Conservation (phyloP, 2,888 invertebrate genomes). For the Hybos culiciformis region DNA sequence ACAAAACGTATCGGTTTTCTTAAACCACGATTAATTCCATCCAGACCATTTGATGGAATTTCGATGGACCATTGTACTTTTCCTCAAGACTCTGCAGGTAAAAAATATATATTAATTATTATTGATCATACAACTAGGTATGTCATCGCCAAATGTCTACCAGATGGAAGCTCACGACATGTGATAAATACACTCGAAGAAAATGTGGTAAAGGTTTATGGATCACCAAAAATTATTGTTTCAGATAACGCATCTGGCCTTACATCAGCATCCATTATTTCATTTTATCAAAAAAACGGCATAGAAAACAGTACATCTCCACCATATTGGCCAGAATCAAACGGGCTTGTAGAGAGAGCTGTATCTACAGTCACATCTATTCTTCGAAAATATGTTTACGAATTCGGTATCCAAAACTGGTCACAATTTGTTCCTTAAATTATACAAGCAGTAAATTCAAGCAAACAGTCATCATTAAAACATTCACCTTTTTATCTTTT, state of each 20-base stretch:
- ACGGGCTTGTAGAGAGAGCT: too few species aligned
- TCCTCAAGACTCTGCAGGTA: background rate
- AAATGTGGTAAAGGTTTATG: background rate
- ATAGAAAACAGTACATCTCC: slow-evolving; percentile 1
- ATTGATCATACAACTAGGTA: slow-evolving; percentile 6
- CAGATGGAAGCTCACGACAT: background rate
- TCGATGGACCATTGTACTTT: slow-evolving; percentile 6
- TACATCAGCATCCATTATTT: background rate
- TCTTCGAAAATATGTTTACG: too few species aligned
- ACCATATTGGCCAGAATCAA: too few species aligned
- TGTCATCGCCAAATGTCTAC: slow-evolving; percentile 3
- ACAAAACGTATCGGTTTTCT: slow-evolving; percentile 4
- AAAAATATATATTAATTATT: slow-evolving; percentile 4
- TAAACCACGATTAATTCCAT: slow-evolving; percentile 4
- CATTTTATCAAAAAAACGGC: background rate
- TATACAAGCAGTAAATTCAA: too few species aligned
- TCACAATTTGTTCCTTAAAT: too few species aligned
- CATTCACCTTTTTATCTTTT: too few species aligned
- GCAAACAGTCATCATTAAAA: too few species aligned
- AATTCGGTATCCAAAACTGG: too few species aligned
- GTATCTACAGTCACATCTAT: too few species aligned
- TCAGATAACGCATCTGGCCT: slow-evolving; percentile 4
- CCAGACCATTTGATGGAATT: slow-evolving; percentile 6
- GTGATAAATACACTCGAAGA: background rate
- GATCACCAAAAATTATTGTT: slow-evolving; percentile 3